phyloP scores from a whole-genome alignment of 2,113 vertebrate species.

The Sylvilagus bachmani region DNA sequence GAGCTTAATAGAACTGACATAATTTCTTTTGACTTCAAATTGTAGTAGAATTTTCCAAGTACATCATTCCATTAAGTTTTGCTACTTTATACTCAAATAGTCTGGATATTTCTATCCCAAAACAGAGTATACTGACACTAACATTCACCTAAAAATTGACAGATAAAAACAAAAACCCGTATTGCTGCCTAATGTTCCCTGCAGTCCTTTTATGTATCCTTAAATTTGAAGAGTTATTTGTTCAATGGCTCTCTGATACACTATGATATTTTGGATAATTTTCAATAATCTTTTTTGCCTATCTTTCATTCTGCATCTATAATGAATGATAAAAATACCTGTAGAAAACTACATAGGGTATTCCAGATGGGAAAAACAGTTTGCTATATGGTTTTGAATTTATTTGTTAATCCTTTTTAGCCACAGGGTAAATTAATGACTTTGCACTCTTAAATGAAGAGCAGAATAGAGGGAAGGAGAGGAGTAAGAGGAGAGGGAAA shows the following conservation, averaged over 20 bases:
- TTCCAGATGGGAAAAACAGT: not conserved
- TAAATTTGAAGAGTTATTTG: not conserved
- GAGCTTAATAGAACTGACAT: not conserved
- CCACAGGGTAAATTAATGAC: not conserved
- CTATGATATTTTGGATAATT: not conserved
- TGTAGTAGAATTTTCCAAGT: not conserved
- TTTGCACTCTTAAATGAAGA: not conserved
- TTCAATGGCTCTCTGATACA: not conserved
- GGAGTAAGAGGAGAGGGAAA: not conserved
- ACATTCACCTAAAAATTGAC: not conserved
- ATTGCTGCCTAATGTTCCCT: not conserved
- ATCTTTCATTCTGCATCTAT: not conserved
- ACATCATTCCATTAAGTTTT: not conserved
- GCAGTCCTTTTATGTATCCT: not conserved
- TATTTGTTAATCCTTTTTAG: not conserved
- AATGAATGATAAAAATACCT: not conserved
- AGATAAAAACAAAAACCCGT: no score
- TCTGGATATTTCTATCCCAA: not conserved
- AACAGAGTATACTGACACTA: not conserved
- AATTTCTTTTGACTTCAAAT: not conserved
- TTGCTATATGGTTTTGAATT: not conserved
- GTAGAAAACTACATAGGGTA: not conserved
- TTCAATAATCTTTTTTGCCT: not conserved
- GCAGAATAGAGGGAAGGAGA: rapidly evolving
- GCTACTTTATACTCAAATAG: not conserved